Percentiles rank a stretch among this genome's conserved stretches.
phyloP scores from a whole-genome alignment of 2,113 vertebrate species.

The Misgurnus mizolepis region DNA sequence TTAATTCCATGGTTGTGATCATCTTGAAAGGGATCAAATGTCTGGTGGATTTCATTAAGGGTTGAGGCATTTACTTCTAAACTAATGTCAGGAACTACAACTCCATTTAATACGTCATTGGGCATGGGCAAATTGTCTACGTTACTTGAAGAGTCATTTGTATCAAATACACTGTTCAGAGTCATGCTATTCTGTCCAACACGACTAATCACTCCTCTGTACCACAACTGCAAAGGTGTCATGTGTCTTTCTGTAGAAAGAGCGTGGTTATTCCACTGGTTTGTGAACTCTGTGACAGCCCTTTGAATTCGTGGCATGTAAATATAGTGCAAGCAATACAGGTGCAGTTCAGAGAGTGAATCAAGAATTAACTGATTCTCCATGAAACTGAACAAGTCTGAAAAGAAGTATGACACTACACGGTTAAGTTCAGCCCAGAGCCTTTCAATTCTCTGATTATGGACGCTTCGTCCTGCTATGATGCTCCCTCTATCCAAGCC shows the following conservation, averaged over 20 bases:
- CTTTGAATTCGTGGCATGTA: slow-evolving; percentile 36
- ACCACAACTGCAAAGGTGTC: slow-evolving; percentile 54
- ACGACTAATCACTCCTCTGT: slow-evolving; percentile 13
- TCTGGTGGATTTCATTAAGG: background rate
- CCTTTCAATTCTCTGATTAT: slow-evolving; percentile 11
- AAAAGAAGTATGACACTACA: background rate
- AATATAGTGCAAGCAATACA: slow-evolving; percentile 45
- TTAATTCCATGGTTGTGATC: background rate
- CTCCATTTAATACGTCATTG: too few relatives aligned
- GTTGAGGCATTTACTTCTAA: background rate
- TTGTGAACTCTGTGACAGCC: slow-evolving; percentile 26
- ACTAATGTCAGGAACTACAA: background rate
- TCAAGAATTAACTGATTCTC: slow-evolving; percentile 25
- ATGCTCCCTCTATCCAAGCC: slow-evolving; percentile 18
- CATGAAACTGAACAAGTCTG: slow-evolving; percentile 29
- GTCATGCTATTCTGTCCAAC: background rate
- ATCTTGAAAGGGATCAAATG: background rate
- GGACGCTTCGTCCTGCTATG: slow-evolving; percentile 12
- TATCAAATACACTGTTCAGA: background rate
- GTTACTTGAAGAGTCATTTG: background rate
- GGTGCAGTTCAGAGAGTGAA: slow-evolving; percentile 31
- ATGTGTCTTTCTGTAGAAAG: slow-evolving; percentile 24
- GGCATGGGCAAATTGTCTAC: background rate
- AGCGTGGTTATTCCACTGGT: slow-evolving; percentile 48
- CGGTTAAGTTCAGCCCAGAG: slow-evolving; percentile 43